A percentile compares a stretch with the other conserved stretches of the same genome.
Evolutionary conservation across 2,797 vertebrate genomes (phyloP).

Genomic region (Sebastes dallii): DNA sequence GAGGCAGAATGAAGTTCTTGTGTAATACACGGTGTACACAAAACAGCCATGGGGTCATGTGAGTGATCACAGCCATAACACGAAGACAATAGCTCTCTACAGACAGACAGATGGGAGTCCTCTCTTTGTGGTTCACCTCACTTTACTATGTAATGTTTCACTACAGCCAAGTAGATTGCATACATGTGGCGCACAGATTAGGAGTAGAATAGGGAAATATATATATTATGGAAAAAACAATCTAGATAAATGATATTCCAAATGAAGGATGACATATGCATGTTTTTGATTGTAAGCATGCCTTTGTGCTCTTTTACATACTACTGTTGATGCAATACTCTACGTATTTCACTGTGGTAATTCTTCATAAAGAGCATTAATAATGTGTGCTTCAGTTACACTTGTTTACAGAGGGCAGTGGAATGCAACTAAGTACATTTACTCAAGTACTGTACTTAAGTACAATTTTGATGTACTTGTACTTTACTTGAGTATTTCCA

Average conservation of each 20-base stretch:
- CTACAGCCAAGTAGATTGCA: background rate
- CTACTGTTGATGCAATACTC: background rate
- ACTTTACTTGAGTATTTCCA: too few relatives aligned
- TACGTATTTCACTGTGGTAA: background rate
- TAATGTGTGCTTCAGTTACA: background rate
- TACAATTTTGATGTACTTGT: background rate
- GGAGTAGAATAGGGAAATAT: background rate
- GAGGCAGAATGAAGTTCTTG: background rate
- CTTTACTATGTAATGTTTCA: background rate
- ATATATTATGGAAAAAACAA: background rate
- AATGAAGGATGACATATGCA: background rate
- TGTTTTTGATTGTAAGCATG: background rate
- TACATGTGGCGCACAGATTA: background rate
- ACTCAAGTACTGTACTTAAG: background rate
- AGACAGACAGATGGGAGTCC: background rate
- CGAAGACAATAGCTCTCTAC: slow-evolving; percentile 1
- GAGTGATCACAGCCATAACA: background rate
- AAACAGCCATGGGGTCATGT: background rate
- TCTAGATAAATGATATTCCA: background rate
- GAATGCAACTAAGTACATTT: background rate
- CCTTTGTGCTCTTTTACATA: background rate
- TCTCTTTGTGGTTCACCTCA: background rate
- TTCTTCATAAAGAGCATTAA: background rate
- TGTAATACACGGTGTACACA: background rate
- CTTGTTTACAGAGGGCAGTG: background rate